Evolutionary conservation across 2,797 vertebrate genomes (phyloP), one percentile per base, ranked within the genome.

Genomic region (Oreochromis grahami): DNA sequence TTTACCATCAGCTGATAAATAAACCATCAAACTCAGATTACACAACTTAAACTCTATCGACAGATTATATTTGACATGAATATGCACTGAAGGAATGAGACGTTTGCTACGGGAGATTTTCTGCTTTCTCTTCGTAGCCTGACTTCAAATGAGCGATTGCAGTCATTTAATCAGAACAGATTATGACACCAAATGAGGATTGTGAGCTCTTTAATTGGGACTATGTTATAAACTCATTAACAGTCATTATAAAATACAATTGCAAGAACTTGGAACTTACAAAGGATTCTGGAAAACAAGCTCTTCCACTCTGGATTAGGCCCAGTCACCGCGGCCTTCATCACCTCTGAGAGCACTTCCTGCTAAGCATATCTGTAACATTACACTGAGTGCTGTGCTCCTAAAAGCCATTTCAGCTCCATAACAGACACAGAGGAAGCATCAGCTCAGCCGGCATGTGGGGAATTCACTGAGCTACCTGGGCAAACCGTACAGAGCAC

Each of bases 351-450:
- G 32, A 83, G 38, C 63, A 5, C 29, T 58, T 88, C 81, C 84
- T 77, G 76, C 32, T 76, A 78, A 76, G 83, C 26, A 6, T 60
- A 34, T 83, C 14, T 21, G 84, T 84, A 86, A 88, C 81, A 8
- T 24, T 50, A 84, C 55, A 70, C 87, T 34, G 76, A 81, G 56
- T 15, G 34, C 78, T 81, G 36, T 78, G 0, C 65, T 76, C 12
- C 5, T 76, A 78, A 80, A 80, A 80, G 78, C 77, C 24, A 19
- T 80, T 78, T 78, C 29, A 85, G 74, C 78, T 81, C 32, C 6
- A 2, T 63, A 50, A 65, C 72, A 58, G 86, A 60, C 12, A 13
- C 45, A 63, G 74, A 68, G 56, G 83, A 72, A 13, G 36, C 53
- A 43, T 74, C 5, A 34, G 70, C 58, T 80, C 77, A 77, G 12